Percentiles rank a stretch among this genome's conserved stretches.
Conservation (phyloP, 2,888 invertebrate genomes). For the Napeogenes inachia region DNA sequence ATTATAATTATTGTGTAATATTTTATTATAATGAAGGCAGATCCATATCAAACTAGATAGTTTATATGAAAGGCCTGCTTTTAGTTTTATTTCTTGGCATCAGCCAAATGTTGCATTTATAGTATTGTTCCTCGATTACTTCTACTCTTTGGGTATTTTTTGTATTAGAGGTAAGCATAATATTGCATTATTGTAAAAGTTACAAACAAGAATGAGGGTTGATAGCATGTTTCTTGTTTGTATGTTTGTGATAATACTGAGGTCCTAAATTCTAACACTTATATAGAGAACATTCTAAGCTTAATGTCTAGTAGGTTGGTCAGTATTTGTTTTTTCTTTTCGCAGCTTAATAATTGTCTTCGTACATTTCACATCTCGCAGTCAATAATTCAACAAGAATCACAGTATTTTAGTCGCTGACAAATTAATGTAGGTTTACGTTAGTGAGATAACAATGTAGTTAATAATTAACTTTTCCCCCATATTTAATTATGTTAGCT, state of each 20-base stretch:
- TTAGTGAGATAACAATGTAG: conserved; percentile 31
- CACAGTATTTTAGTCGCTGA: neutral
- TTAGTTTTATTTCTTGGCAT: conserved; percentile 18
- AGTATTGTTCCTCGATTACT: conserved; percentile 54
- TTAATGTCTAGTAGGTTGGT: conserved; percentile 6
- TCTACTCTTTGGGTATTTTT: conserved; percentile 48
- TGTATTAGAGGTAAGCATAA: conserved; percentile 54
- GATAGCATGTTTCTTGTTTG: conserved; percentile 22
- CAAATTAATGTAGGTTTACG: too few relatives aligned
- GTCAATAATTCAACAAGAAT: neutral
- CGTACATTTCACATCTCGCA: too few relatives aligned
- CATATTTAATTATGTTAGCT: conserved; percentile 36
- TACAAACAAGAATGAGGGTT: conserved; percentile 19
- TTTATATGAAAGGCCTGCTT: conserved; percentile 21
- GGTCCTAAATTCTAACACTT: conserved; percentile 26
- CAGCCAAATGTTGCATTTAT: conserved; percentile 30
- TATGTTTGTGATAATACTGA: conserved; percentile 31
- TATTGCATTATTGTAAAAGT: conserved; percentile 42
- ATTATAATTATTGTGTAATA: neutral
- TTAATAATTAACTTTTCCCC: conserved; percentile 26
- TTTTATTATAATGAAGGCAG: conserved; percentile 23
- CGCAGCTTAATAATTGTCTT: too few relatives aligned
- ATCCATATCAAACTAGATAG: conserved; percentile 3
- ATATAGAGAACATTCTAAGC: neutral
- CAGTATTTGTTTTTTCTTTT: neutral